Evolutionary conservation across 2,113 vertebrate genomes (phyloP).

Genomic region (Apistogramma diplotaenia): DNA sequence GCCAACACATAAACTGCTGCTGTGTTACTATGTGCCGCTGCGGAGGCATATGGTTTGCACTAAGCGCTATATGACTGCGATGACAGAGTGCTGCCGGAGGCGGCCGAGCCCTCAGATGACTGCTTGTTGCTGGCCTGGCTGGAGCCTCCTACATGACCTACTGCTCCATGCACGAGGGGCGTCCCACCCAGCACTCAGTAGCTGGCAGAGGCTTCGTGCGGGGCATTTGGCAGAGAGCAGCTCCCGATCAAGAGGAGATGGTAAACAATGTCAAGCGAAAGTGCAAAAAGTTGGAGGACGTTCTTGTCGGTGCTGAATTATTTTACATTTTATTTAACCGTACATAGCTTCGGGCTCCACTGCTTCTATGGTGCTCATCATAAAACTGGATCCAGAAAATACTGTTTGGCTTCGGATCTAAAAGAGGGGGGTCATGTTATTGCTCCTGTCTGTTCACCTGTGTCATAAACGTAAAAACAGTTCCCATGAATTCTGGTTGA

Average conservation of each 20-base stretch:
- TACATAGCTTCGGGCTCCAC: not conserved
- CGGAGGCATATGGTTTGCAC: constrained; percentile 58
- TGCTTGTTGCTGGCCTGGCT: constrained; percentile 39
- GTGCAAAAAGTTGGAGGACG: not conserved
- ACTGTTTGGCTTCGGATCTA: not conserved
- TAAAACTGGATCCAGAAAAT: not conserved
- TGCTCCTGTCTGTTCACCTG: not conserved
- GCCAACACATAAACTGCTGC: constrained; percentile 65
- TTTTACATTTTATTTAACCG: not conserved
- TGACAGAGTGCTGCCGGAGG: constrained; percentile 63
- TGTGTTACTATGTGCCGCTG: constrained; percentile 46
- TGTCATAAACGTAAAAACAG: not conserved
- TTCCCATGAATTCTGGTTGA: not conserved
- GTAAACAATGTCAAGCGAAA: constrained; percentile 14
- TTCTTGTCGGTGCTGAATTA: constrained; percentile 2
- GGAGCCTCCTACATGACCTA: constrained; percentile 36
- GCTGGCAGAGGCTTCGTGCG: constrained; percentile 13
- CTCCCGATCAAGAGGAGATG: not conserved
- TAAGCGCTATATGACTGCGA: constrained; percentile 56
- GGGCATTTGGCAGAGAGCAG: not conserved
- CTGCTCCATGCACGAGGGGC: constrained; percentile 15
- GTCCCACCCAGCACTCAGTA: constrained; percentile 27
- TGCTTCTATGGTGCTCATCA: not conserved
- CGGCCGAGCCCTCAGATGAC: constrained; percentile 44
- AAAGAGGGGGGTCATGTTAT: not conserved